Base-by-base conservation (phyloP, 2,797 vertebrate species). In the Protosalanx chinensis region DNA sequence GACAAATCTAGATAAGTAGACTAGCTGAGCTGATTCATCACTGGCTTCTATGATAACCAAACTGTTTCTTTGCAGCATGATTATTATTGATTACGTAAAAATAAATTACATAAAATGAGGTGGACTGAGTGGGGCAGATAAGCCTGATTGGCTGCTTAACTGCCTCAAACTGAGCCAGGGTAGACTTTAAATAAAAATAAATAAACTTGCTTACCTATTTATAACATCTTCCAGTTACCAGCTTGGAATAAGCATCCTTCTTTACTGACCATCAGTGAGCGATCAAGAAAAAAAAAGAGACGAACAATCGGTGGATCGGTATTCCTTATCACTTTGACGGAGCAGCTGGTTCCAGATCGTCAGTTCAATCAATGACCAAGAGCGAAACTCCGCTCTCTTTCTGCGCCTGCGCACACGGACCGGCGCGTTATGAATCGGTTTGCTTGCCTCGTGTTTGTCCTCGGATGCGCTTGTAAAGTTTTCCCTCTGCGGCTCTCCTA, bases 391-490 rank as follows among this genome's bases (percentile, higher is more conserved):
- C 10, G 13, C 23, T 27, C 49, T n/a, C n/a, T n/a, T n/a, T n/a
- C 3, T 3, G 29, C 20, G 35, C 35, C 20, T 23, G 37, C 64
- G 23, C 23, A 30, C 15, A 53, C 7, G 18, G 51, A n/a, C 27
- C 6, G 41, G 27, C n/a, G 20, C 27, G 49, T 29, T 23, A 49
- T 27, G 20, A 16, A n/a, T 51, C 57, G 67, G 57, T 67, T 53
- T 64, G n/a, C 65, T 62, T 58, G 27, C 37, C 59, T 64, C 33
- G 56, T 7, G 1, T 41, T 41, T 41, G 66, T 30, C 41, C 70
- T 68, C 65, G 35, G 20, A 53, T 68, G 60, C 70, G n/a, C 70
- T 60, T 53, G 65, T 63, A 76, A 76, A 76, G 74, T 76, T 76
- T 63, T 49, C 66, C 59, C 63, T 61, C 30, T 63, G 65, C 30